Evolutionary conservation across 2,797 vertebrate species (phyloP).

Genomic region (Buphagus erythrorhynchus): DNA sequence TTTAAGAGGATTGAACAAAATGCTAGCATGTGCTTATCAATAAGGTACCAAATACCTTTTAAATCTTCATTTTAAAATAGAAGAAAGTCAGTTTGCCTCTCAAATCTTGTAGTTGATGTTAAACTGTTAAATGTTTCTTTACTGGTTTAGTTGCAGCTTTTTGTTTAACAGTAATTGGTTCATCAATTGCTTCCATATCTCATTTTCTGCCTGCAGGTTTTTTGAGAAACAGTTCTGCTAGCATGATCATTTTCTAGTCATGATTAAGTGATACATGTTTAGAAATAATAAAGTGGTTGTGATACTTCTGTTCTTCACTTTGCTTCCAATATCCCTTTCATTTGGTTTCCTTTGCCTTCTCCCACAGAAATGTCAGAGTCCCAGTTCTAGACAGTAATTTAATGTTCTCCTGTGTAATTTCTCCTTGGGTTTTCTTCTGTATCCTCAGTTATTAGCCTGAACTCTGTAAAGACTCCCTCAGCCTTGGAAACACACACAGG

Average conservation of each 20-base stretch:
- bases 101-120: background rate
- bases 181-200: background rate
- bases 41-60: background rate
- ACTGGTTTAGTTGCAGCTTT: background rate
- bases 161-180: background rate
- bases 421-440: background rate
- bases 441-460: background rate
- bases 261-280: background rate
- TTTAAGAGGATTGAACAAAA: background rate
- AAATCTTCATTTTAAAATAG: background rate
- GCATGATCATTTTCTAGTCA: background rate
- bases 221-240: background rate
- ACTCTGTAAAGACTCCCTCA: background rate
- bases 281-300: background rate
- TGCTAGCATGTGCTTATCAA: background rate
- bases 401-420: background rate
- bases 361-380: background rate
- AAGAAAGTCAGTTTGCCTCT: background rate
- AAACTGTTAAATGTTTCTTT: background rate
- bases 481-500: background rate
- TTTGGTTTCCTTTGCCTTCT: background rate
- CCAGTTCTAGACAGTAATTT: background rate
- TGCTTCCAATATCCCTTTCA: background rate
- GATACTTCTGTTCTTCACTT: background rate
- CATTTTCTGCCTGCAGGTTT: background rate